Evolutionary conservation across 2,797 vertebrate species (phyloP), one percentile per base, ranked within the genome.

Genomic region (Notoglanidium macrostoma): DNA sequence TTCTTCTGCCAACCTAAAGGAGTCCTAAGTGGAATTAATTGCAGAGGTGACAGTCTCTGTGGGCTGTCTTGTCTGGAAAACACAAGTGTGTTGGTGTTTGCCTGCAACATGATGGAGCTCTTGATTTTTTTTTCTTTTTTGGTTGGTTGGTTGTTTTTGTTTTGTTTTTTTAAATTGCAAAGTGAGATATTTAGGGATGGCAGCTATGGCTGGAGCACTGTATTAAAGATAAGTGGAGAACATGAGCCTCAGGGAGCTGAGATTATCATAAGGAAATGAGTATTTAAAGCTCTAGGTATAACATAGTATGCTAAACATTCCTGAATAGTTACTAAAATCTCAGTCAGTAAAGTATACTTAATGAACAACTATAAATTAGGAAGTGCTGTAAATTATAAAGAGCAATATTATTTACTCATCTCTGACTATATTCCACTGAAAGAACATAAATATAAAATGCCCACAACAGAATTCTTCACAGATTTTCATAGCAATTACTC

Each of bases 1-100:
- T 68, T 26, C 82, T 87, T 44, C 90, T 79, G 86, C 83, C 80
- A 86, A 89, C 87, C 72, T 87, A 81, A 89, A 88, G 17, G 85
- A 91, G 46, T 78, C 85, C 87, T 84, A 85, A 77, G 61, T 86
- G 83, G 63, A 79, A 92, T 92, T 91, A 92, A 89, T 84, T 92
- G 91, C 92, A 92, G 88, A 88, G 89, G 88, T 83, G 81, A 86
- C 86, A 87, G 87, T 87, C 89, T 91, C 82, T 89, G 86, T 77
- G 85, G 90, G 85, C 88, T 74, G 35, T 59, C 61, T 84, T 74
- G 59, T 87, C 86, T 88, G 81, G 78, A 86, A 89, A 87, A 88
- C 86, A 59, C 76, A 77, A 82, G 82, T 57, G 84, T 88, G 83
- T 74, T 59, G 32, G 54, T 40, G 65, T 82, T 83, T 68, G 29